Evolutionary conservation across 2,888 invertebrate genomes (phyloP).

Genomic region (Meiosimyza platycephala): DNA sequence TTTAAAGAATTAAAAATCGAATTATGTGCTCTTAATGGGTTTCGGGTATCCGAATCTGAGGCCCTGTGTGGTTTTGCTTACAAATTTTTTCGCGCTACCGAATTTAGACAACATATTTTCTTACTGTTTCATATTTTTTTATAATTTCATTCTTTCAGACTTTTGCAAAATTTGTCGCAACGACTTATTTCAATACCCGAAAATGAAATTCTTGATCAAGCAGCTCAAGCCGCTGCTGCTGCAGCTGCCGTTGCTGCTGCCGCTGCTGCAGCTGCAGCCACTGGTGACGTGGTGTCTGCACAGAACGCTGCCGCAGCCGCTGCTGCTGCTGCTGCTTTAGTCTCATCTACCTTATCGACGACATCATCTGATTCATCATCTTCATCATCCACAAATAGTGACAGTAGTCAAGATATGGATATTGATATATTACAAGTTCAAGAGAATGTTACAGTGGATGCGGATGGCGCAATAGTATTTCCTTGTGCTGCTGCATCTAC

Average conservation of each 20-base stretch:
- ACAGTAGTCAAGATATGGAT: slow-evolving; percentile 69
- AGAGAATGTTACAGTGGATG: slow-evolving; percentile 65
- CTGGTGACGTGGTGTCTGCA: slow-evolving; percentile 40
- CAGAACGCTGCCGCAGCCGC: slow-evolving; percentile 48
- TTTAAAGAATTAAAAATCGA: too few relatives aligned
- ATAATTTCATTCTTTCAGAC: slow-evolving; percentile 55
- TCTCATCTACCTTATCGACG: slow-evolving; percentile 55
- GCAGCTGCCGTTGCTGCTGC: slow-evolving; percentile 61
- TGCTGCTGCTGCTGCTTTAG: slow-evolving; percentile 47
- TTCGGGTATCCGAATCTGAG: too few relatives aligned
- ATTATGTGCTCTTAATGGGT: too few relatives aligned
- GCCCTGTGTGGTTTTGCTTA: too few relatives aligned
- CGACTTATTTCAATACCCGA: slow-evolving; percentile 71
- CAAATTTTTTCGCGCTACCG: too few relatives aligned
- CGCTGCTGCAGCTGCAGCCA: slow-evolving; percentile 52
- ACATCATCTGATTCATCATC: slow-evolving; percentile 49
- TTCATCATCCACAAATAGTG: slow-evolving; percentile 55
- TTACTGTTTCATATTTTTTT: neutral
- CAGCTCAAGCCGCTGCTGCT: slow-evolving; percentile 64
- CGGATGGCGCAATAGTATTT: slow-evolving; percentile 63
- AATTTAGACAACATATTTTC: too few relatives aligned
- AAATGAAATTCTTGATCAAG: slow-evolving; percentile 70
- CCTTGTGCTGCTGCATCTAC: slow-evolving; percentile 45
- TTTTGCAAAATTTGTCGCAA: slow-evolving; percentile 71
- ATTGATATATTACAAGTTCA: slow-evolving; percentile 72